A percentile compares a stretch with the other conserved stretches of the same genome.
Evolutionary conservation across 1,140 invertebrate species (phyloP).

Genomic region (Kradibia gibbosae): DNA sequence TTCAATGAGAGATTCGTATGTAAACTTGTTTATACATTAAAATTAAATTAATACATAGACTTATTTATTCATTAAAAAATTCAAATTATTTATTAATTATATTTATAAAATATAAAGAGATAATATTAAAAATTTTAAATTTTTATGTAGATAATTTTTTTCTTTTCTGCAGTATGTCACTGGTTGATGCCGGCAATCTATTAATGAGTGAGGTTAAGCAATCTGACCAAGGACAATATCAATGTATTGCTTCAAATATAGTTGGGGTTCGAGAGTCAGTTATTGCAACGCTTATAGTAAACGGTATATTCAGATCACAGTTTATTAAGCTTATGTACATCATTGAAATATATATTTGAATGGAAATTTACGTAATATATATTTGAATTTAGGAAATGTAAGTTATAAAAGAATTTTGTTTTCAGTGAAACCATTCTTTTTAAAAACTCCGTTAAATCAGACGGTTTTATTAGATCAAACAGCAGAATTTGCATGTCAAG

Average conservation of each 20-base stretch:
- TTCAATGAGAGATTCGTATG: too few species aligned
- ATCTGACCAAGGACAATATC: conserved; percentile 88
- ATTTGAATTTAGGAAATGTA: too few species aligned
- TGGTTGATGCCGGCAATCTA: conserved; percentile 86
- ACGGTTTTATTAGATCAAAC: conserved; percentile 85
- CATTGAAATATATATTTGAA: neutral
- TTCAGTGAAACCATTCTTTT: conserved; percentile 91
- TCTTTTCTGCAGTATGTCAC: conserved; percentile 77
- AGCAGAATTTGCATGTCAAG: conserved; percentile 90
- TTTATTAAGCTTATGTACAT: neutral
- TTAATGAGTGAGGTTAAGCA: conserved; percentile 87
- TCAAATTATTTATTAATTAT: neutral
- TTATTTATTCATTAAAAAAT: too few species aligned
- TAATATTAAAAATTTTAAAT: neutral
- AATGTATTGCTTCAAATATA: conserved; percentile 89
- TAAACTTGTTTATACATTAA: too few species aligned
- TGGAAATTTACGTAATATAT: too few species aligned
- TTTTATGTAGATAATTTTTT: neutral
- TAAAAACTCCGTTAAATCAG: conserved; percentile 87
- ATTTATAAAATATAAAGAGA: too few species aligned
- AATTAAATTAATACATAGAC: too few species aligned
- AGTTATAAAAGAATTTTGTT: too few species aligned
- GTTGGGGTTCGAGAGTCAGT: conserved; percentile 86
- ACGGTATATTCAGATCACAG: conserved; percentile 73
- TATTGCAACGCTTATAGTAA: conserved; percentile 84